phyloP scores from a whole-genome alignment of 2,113 vertebrate genomes.

The Catharus minimus region DNA sequence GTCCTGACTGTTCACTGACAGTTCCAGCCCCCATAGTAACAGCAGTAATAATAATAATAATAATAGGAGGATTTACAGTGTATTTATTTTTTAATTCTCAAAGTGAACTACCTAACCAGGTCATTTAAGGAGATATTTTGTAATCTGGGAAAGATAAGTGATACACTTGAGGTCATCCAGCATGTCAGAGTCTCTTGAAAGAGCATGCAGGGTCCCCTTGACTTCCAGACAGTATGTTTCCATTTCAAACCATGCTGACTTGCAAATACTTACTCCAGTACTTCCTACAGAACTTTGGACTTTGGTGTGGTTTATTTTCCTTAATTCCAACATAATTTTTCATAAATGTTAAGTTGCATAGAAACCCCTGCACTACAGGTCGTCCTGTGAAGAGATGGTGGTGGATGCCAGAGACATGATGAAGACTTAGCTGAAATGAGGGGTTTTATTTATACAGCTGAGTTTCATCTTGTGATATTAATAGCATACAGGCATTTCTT shows the following conservation, averaged over 20 bases:
- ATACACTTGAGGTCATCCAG: not conserved
- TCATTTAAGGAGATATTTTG: not conserved
- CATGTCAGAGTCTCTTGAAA: not conserved
- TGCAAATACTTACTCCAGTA: not conserved
- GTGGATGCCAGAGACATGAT: slow-evolving; percentile 33
- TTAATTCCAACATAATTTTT: not conserved
- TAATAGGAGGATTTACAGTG: slow-evolving; percentile 15
- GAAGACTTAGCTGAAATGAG: slow-evolving; percentile 17
- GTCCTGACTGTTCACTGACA: slow-evolving; percentile 24
- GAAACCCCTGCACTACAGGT: not conserved
- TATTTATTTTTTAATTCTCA: slow-evolving; percentile 10
- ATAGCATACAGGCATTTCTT: slow-evolving; percentile 16
- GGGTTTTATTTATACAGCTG: slow-evolving; percentile 56
- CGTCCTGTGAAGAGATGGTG: not conserved
- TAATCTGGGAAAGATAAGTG: not conserved
- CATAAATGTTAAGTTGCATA: not conserved
- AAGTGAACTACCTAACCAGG: not conserved
- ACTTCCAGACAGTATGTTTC: not conserved
- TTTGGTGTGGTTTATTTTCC: not conserved
- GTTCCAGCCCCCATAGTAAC: slow-evolving; percentile 36
- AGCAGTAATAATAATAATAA: not conserved
- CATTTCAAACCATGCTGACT: not conserved
- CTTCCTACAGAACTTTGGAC: not conserved
- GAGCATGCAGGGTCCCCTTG: not conserved
- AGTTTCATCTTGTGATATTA: slow-evolving; percentile 53